Evolutionary conservation across 1,140 invertebrate species (phyloP).

Genomic region (Cataglyphis hispanica): DNA sequence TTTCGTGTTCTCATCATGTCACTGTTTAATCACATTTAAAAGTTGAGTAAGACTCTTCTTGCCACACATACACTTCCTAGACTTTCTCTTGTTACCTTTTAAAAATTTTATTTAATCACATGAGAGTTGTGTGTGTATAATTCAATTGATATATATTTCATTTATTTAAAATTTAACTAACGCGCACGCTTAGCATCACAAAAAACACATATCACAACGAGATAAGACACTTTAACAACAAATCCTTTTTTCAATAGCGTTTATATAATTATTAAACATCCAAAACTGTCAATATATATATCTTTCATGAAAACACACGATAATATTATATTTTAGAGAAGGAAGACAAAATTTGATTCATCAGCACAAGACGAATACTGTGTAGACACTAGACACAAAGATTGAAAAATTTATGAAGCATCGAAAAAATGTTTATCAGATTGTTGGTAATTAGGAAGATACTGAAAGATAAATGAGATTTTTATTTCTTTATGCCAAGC

Average conservation of each 20-base stretch:
- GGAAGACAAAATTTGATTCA: conserved; percentile 67
- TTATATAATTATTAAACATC: conserved; percentile 42
- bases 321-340: conserved; percentile 24
- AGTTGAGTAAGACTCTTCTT: neutral
- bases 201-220: conserved; percentile 54
- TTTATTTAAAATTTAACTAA: conserved; percentile 33
- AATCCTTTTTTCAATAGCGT: neutral
- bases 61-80: neutral
- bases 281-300: conserved; percentile 37
- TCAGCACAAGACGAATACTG: conserved; percentile 1
- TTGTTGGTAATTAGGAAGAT: conserved; percentile 1
- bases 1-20: conserved; percentile 52
- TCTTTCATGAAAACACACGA: conserved; percentile 22
- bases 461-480: conserved; percentile 48
- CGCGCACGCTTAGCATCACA: neutral
- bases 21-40: neutral
- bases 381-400: conserved; percentile 21
- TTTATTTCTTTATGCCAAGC: neutral
- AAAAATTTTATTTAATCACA: neutral
- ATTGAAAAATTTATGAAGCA: conserved; percentile 37
- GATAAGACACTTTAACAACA: conserved; percentile 63
- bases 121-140: neutral
- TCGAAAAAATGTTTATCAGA: neutral
- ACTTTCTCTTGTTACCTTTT: neutral
- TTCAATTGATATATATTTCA: neutral